Conservation (phyloP, 2,888 invertebrate species). For the Atrina japonica region DNA sequence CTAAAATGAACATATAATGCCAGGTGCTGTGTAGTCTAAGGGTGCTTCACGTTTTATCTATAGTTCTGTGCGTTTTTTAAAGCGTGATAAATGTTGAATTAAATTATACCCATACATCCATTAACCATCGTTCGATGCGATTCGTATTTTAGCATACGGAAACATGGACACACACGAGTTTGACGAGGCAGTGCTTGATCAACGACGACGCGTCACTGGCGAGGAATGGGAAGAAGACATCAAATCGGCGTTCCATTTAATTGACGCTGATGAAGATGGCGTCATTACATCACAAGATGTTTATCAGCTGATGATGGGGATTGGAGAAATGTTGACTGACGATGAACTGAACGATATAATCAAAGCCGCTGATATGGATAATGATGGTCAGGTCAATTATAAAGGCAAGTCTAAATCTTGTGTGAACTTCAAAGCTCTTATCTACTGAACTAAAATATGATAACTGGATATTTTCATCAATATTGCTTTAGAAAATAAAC, state of each 20-base stretch:
- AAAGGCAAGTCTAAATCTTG: slow-evolving; percentile 53
- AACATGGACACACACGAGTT: slow-evolving; percentile 56
- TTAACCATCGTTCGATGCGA: no score
- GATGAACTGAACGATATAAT: slow-evolving; percentile 62
- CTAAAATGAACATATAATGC: no score
- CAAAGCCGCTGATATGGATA: slow-evolving; percentile 61
- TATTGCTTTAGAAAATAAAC: no score
- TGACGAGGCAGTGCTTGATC: slow-evolving; percentile 50
- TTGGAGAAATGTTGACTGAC: slow-evolving; percentile 65
- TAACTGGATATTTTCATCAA: no score
- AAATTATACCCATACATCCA: no score
- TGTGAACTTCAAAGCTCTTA: no score
- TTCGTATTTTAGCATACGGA: slow-evolving; percentile 58
- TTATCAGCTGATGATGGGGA: slow-evolving; percentile 64
- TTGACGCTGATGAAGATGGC: slow-evolving; percentile 66
- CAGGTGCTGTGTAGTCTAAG: no score
- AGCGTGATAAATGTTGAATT: no score
- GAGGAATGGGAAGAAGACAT: slow-evolving; percentile 48
- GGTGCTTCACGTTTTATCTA: no score
- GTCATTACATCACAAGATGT: slow-evolving; percentile 65
- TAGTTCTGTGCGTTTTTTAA: no score
- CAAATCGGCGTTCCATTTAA: slow-evolving; percentile 51
- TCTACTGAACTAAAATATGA: no score
- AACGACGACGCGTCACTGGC: slow-evolving; percentile 43
- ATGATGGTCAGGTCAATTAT: slow-evolving; percentile 64